Percentiles rank a stretch among this genome's conserved stretches.
phyloP scores from a whole-genome alignment of 1,140 invertebrate species.

The Rhizoglyphus robini region DNA sequence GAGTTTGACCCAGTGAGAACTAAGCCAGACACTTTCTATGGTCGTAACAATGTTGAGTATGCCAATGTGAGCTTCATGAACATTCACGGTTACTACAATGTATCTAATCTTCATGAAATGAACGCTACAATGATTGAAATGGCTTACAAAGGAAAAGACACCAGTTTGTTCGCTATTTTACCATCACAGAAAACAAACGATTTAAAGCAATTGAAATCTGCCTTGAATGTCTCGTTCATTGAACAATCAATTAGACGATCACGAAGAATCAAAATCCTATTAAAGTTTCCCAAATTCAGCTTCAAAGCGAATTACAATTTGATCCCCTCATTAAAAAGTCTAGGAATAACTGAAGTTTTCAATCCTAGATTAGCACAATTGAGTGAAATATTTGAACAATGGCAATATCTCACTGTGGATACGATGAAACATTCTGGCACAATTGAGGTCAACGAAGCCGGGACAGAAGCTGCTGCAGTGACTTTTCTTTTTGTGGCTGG shows the following conservation, averaged over 20 bases:
- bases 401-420: conserved; percentile 24
- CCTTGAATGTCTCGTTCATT: not conserved
- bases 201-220: not conserved
- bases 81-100: not conserved
- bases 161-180: not conserved
- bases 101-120: not conserved
- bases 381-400: not conserved
- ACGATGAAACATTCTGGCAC: conserved; percentile 40
- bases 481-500: conserved; percentile 35
- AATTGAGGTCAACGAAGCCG: conserved; percentile 50
- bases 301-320: not conserved
- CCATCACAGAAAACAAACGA: not conserved
- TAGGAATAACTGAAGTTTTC: not conserved
- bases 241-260: not conserved
- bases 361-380: not conserved
- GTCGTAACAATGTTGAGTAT: not conserved
- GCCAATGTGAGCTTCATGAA: not conserved
- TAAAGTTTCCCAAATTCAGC: not conserved
- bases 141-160: not conserved
- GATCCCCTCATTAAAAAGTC: not conserved
- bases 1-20: conserved; percentile 47
- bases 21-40: not conserved
- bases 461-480: conserved; percentile 53
- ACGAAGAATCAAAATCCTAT: not conserved
- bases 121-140: not conserved